Conservation (phyloP, 2,888 invertebrate species). For the Ormyrus labotus region DNA sequence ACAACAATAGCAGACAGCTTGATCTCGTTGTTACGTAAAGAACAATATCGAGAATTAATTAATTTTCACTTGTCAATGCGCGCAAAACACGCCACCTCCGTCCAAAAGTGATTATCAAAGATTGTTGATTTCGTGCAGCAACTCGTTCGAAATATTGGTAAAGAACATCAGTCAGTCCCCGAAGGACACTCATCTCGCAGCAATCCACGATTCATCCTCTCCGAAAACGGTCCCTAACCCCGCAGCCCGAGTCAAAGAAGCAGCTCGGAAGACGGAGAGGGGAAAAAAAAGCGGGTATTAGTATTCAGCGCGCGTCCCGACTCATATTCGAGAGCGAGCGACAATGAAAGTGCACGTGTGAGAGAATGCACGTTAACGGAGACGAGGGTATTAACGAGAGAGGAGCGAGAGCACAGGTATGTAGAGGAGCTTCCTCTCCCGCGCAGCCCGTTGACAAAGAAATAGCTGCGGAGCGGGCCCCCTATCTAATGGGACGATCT, state of each 20-base stretch:
- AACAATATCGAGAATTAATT: too few species aligned
- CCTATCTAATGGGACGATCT: slow-evolving; percentile 48
- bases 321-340: not conserved
- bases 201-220: slow-evolving; percentile 40
- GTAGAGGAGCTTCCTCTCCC: not conserved
- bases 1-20: too few species aligned
- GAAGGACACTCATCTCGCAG: not conserved
- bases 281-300: slow-evolving; percentile 25
- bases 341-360: slow-evolving; percentile 30
- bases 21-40: too few species aligned
- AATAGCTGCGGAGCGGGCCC: slow-evolving; percentile 13
- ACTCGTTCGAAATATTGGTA: too few species aligned
- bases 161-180: too few species aligned
- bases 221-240: slow-evolving; percentile 8
- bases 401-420: slow-evolving; percentile 26
- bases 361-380: slow-evolving; percentile 21
- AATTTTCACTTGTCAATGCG: too few species aligned
- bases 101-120: too few species aligned
- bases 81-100: too few species aligned
- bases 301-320: slow-evolving; percentile 40
- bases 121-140: too few species aligned
- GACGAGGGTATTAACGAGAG: slow-evolving; percentile 33
- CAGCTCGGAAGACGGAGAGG: not conserved
- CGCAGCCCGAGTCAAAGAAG: not conserved
- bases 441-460: slow-evolving; percentile 44